These are phyloP conservation scores for Panthera tigris DNA, from an alignment of 2,113 vertebrate species.

Conservation along the genomic window DNA sequence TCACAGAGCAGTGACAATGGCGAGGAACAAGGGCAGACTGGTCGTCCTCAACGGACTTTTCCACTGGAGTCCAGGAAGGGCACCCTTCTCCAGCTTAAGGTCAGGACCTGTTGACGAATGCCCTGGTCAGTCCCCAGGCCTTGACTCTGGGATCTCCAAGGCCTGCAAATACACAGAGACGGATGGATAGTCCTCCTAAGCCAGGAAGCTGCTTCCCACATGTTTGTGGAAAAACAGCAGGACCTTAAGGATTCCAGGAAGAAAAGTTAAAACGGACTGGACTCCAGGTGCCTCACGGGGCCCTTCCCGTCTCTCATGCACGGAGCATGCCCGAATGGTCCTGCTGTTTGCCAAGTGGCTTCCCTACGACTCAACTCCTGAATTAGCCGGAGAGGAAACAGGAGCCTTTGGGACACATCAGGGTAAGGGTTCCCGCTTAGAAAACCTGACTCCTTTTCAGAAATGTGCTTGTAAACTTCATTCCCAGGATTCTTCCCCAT, in stretches of 20 bases:
- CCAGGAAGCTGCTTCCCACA: background rate
- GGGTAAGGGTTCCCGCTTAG: background rate
- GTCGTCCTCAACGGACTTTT: slow-evolving; percentile 76
- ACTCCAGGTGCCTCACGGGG: background rate
- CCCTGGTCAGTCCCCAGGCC: slow-evolving; percentile 65
- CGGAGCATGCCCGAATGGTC: background rate
- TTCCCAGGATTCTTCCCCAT: background rate
- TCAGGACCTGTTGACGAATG: slow-evolving; percentile 81
- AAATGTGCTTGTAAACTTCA: background rate
- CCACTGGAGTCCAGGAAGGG: slow-evolving; percentile 76
- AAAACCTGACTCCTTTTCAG: background rate
- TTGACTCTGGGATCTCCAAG: slow-evolving; percentile 72
- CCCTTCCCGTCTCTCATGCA: background rate
- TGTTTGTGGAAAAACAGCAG: background rate
- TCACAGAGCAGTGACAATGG: slow-evolving; percentile 75
- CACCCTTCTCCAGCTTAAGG: slow-evolving; percentile 74
- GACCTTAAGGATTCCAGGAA: background rate
- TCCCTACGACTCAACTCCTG: background rate
- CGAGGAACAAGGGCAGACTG: slow-evolving; percentile 79
- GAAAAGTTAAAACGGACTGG: background rate
- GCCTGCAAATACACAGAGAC: slow-evolving; percentile 53
- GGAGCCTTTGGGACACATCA: background rate
- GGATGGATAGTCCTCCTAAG: slow-evolving; percentile 39
- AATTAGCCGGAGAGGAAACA: background rate
- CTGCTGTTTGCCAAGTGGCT: too few relatives aligned